These are phyloP conservation scores for Lanius collurio DNA, from an alignment of 2,113 vertebrate species.

Conservation along the genomic window DNA sequence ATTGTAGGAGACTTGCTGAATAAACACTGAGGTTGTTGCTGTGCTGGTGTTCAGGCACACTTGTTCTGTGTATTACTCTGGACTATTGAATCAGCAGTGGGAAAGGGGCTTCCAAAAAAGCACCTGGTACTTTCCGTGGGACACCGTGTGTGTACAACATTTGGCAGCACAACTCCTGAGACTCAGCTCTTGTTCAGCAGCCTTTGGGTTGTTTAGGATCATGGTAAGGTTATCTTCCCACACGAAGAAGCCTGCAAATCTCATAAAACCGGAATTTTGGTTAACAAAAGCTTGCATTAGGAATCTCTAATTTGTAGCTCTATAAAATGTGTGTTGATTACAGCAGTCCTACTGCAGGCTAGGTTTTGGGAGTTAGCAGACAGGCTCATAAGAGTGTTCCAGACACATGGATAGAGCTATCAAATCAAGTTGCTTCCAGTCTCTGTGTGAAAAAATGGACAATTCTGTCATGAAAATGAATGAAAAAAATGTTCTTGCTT, in stretches of 20 bases:
- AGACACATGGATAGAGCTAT: background rate
- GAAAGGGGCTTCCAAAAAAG: background rate
- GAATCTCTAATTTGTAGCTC: background rate
- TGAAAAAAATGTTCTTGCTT: background rate
- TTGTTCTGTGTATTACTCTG: background rate
- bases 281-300: background rate
- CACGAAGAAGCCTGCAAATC: background rate
- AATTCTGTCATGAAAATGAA: background rate
- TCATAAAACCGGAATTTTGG: background rate
- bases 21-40: background rate
- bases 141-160: rapidly evolving
- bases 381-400: background rate
- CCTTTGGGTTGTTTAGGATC: background rate
- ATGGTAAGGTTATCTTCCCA: background rate
- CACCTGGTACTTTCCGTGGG: background rate
- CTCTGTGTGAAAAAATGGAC: background rate
- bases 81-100: background rate
- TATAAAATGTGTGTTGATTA: background rate
- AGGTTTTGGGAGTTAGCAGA: background rate
- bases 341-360: background rate
- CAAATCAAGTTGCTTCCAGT: background rate
- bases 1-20: background rate
- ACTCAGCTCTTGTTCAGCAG: background rate
- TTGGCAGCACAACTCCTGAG: background rate
- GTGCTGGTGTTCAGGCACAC: background rate